Evolutionary conservation across 2,888 invertebrate species (phyloP).

Genomic region (Hedychridium roseum): DNA sequence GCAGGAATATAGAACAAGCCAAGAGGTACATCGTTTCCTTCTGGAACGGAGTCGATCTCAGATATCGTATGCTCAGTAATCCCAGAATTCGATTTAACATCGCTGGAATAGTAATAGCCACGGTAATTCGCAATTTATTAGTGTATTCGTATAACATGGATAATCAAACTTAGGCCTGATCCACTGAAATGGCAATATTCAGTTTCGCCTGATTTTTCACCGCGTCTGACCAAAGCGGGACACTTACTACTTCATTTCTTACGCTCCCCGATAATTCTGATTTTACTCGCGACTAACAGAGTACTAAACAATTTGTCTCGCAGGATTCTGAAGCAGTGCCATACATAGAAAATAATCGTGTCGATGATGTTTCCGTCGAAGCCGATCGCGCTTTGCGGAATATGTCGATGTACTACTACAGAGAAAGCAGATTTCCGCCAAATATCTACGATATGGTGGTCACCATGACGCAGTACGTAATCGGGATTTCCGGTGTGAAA

Average conservation of each 20-base stretch:
- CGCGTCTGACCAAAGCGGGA: too few relatives aligned
- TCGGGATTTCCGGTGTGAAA: too few relatives aligned
- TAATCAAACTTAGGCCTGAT: too few relatives aligned
- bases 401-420: constrained; percentile 47
- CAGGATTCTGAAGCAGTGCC: constrained; percentile 41
- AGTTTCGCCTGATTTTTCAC: too few relatives aligned
- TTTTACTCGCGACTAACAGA: too few relatives aligned
- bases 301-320: too few relatives aligned
- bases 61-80: constrained; percentile 43
- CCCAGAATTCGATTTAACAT: constrained; percentile 51
- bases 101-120: constrained; percentile 45
- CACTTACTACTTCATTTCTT: too few relatives aligned
- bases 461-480: constrained; percentile 49
- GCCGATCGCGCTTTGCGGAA: constrained; percentile 40
- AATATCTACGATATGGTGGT: constrained; percentile 47
- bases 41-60: constrained; percentile 55
- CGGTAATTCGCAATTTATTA: constrained; percentile 24
- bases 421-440: constrained; percentile 37
- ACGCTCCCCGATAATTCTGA: too few relatives aligned
- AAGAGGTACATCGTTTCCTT: constrained; percentile 47
- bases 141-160: too few relatives aligned
- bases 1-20: constrained; percentile 30
- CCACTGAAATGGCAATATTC: too few relatives aligned
- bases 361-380: constrained; percentile 29
- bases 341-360: constrained; percentile 38